Conservation (phyloP, 2,797 vertebrate species). For the Potorous gilbertii region DNA sequence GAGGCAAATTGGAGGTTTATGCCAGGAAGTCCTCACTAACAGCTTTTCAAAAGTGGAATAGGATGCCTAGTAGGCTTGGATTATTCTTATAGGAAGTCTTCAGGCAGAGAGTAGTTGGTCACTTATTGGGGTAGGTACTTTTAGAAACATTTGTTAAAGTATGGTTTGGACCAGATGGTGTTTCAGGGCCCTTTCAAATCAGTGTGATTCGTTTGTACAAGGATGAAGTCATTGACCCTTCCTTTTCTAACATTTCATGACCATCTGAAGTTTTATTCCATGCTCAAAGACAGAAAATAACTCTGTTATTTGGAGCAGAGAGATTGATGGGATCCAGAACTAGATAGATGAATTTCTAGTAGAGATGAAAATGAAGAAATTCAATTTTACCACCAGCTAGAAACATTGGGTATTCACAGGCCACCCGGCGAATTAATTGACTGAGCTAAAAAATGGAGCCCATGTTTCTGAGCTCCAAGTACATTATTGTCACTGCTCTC, state of each 20-base stretch:
- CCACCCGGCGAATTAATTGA: neutral
- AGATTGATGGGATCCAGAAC: neutral
- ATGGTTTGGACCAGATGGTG: neutral
- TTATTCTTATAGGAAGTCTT: neutral
- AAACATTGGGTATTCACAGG: neutral
- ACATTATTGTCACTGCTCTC: neutral
- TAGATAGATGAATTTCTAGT: neutral
- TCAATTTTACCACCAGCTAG: neutral
- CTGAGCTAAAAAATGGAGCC: neutral
- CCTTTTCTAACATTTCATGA: neutral
- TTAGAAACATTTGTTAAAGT: neutral
- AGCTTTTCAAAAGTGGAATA: neutral
- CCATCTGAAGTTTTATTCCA: neutral
- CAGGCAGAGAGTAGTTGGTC: neutral
- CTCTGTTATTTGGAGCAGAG: neutral
- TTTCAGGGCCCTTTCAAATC: neutral
- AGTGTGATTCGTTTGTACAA: neutral
- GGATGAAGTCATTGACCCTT: neutral
- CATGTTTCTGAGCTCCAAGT: neutral
- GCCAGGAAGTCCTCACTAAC: neutral
- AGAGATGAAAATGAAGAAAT: neutral
- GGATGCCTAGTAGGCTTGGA: neutral
- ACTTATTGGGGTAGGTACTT: neutral
- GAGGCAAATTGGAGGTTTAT: neutral
- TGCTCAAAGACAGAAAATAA: neutral